These are phyloP conservation scores for Diarsia dahlii DNA, from an alignment of 2,888 invertebrate genomes.

Conservation along the genomic window DNA sequence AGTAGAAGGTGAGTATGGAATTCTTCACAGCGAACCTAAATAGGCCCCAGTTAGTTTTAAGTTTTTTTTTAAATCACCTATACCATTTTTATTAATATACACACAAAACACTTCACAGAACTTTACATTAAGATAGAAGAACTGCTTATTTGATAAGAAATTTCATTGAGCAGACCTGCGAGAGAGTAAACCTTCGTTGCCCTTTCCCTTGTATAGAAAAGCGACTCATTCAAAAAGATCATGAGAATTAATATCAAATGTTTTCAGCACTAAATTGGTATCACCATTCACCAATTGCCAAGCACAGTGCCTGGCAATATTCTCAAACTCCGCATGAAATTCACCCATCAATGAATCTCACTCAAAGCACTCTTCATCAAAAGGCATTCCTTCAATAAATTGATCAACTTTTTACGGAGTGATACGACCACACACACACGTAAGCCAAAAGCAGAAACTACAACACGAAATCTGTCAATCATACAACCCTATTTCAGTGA, in stretches of 20 bases:
- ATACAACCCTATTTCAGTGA: constrained; percentile 50
- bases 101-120: too few species aligned
- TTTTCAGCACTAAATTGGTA: neutral
- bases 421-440: neutral
- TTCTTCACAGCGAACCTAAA: neutral
- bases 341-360: neutral
- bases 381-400: neutral
- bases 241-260: neutral
- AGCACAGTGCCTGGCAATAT: neutral
- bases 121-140: too few species aligned
- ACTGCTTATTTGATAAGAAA: too few species aligned
- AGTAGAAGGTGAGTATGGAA: neutral
- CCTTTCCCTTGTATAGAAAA: too few species aligned
- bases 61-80: neutral
- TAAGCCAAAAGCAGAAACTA: constrained; percentile 11
- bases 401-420: neutral
- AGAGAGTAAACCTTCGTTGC: too few species aligned
- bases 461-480: constrained; percentile 52
- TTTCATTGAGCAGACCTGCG: too few species aligned
- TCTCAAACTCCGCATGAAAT: constrained; percentile 10
- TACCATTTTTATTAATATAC: too few species aligned
- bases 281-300: constrained; percentile 8
- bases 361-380: neutral
- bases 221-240: neutral
- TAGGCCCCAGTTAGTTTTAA: neutral